Percentiles rank a stretch among this genome's conserved stretches.
phyloP scores from a whole-genome alignment of 2,113 vertebrate species.

The Pachypanchax playfairii region DNA sequence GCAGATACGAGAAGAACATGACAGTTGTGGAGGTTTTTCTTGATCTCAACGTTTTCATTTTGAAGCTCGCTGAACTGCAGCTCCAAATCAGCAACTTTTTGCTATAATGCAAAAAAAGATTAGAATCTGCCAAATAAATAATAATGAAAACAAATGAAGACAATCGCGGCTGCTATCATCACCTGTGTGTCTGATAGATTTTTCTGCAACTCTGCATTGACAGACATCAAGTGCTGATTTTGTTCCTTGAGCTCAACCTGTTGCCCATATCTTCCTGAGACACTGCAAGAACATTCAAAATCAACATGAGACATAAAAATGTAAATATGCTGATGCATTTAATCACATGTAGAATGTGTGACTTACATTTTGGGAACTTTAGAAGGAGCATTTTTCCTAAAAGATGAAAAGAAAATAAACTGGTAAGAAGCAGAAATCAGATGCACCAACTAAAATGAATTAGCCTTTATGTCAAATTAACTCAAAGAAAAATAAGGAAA shows the following conservation, averaged over 20 bases:
- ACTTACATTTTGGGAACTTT: conserved; percentile 72
- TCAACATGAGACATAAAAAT: neutral
- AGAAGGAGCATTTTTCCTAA: conserved; percentile 62
- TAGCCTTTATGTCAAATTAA: neutral
- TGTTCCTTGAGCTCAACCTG: conserved; percentile 74
- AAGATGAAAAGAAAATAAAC: conserved; percentile 24
- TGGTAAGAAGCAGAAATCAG: neutral
- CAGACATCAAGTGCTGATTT: conserved; percentile 64
- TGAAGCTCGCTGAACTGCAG: conserved; percentile 63
- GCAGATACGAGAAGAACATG: conserved; percentile 67
- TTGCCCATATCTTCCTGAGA: conserved; percentile 64
- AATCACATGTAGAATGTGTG: neutral
- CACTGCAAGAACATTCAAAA: conserved; percentile 23
- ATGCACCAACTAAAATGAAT: neutral
- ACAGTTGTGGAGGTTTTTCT: conserved; percentile 74
- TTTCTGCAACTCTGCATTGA: conserved; percentile 75
- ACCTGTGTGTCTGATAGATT: conserved; percentile 76
- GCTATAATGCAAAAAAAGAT: conserved; percentile 53
- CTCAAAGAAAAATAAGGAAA: no score
- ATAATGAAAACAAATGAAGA: no score
- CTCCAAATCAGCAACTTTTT: conserved; percentile 65
- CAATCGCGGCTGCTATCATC: neutral
- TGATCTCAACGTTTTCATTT: conserved; percentile 65
- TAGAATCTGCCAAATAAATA: no score
- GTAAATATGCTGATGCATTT: neutral